phyloP scores from a whole-genome alignment of 2,797 vertebrate species.

The Dicrostonyx torquatus region DNA sequence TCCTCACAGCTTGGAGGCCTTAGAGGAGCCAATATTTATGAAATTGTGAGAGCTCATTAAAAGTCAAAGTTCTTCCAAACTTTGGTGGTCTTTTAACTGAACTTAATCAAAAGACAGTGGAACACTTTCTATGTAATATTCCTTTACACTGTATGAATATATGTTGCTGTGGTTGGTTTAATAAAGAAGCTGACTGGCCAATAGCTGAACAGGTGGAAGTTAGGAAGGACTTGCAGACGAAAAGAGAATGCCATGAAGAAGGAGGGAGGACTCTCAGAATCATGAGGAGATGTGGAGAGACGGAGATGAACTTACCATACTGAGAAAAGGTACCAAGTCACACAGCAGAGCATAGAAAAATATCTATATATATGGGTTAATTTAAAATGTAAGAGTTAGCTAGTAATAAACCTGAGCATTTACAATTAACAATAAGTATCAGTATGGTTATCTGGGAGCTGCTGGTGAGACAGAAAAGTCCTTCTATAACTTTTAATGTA shows the following conservation, averaged over 20 bases:
- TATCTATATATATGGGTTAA: too few species aligned
- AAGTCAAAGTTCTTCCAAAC: conserved; percentile 58
- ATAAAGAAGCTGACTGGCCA: not conserved
- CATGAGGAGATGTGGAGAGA: not conserved
- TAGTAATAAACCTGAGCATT: not conserved
- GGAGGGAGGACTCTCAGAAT: not conserved
- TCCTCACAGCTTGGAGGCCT: conserved; percentile 61
- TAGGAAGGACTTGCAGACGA: not conserved
- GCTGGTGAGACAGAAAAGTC: not conserved
- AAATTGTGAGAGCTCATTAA: conserved; percentile 69
- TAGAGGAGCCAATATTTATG: conserved; percentile 44
- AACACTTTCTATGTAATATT: conserved; percentile 20
- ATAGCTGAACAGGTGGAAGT: not conserved
- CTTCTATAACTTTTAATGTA: not conserved
- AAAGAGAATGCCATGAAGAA: not conserved
- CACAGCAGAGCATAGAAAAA: not conserved
- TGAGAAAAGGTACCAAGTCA: not conserved
- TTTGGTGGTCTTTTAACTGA: conserved; percentile 70
- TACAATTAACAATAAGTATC: not conserved
- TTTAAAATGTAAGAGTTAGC: not conserved
- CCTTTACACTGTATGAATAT: not conserved
- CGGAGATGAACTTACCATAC: not conserved
- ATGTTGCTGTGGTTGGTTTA: not conserved
- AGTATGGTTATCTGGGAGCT: not conserved
- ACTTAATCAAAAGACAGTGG: conserved; percentile 80